Evolutionary conservation across 1,140 invertebrate genomes (phyloP).

Genomic region (Elymnias hypermnestra): DNA sequence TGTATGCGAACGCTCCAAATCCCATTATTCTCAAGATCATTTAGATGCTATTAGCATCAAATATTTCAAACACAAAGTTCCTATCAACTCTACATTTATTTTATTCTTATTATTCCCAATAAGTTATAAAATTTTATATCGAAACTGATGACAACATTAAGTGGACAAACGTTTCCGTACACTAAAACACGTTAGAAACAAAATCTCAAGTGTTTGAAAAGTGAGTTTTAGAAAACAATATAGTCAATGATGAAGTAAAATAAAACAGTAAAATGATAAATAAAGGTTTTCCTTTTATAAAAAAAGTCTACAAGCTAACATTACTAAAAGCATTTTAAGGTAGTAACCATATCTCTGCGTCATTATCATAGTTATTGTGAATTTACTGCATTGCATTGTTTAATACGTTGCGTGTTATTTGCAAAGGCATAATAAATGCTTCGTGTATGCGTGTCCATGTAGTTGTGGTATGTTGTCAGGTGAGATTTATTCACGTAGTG

Average conservation of each 20-base stretch:
- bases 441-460: constrained; percentile 25
- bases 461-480: constrained; percentile 42
- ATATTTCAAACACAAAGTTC: background rate
- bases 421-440: constrained; percentile 14
- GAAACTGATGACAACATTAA: no score
- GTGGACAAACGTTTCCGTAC: no score
- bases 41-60: background rate
- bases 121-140: background rate
- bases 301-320: background rate
- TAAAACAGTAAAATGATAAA: no score
- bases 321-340: background rate
- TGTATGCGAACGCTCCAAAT: background rate
- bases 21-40: background rate
- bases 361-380: constrained; percentile 3
- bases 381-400: constrained; percentile 8
- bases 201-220: no score
- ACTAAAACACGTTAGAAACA: no score
- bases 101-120: no score
- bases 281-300: no score
- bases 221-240: no score
- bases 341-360: background rate
- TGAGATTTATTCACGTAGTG: constrained; percentile 57
- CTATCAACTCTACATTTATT: no score
- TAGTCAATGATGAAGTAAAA: no score
- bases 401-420: constrained; percentile 12